phyloP scores from a whole-genome alignment of 2,113 vertebrate species.

The Notarius lentiginosus region DNA sequence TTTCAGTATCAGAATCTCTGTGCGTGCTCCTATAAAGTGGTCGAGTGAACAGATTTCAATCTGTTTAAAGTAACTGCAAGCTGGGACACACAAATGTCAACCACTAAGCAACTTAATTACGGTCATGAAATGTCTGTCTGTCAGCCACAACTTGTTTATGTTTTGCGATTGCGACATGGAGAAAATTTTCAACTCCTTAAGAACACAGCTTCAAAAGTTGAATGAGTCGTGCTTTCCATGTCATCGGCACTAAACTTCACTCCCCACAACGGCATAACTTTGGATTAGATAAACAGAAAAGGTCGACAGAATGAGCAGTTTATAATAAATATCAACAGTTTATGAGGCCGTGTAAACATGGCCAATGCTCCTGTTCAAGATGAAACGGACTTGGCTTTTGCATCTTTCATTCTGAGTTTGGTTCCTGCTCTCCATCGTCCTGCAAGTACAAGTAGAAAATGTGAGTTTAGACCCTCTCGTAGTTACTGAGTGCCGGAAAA shows the following conservation, averaged over 20 bases:
- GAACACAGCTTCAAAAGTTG: background rate
- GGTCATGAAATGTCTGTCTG: background rate
- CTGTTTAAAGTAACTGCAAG: background rate
- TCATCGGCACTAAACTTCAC: background rate
- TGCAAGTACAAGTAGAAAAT: background rate
- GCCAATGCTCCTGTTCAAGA: too few species aligned
- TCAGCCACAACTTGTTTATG: background rate
- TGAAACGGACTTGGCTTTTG: background rate
- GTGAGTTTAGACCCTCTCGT: background rate
- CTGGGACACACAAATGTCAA: background rate
- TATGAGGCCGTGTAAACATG: too few species aligned
- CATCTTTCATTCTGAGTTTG: background rate
- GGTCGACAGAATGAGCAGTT: background rate
- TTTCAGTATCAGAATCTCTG: background rate
- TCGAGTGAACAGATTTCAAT: background rate
- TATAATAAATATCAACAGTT: background rate
- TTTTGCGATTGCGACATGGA: background rate
- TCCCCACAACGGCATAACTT: background rate
- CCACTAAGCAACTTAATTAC: background rate
- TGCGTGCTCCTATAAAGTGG: background rate
- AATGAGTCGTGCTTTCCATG: background rate
- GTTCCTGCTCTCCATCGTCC: background rate
- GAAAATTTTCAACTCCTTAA: background rate
- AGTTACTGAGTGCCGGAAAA: background rate
- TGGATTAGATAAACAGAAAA: background rate